Evolutionary conservation across 2,113 vertebrate genomes (phyloP).

Genomic region (Pholis gunnellus): DNA sequence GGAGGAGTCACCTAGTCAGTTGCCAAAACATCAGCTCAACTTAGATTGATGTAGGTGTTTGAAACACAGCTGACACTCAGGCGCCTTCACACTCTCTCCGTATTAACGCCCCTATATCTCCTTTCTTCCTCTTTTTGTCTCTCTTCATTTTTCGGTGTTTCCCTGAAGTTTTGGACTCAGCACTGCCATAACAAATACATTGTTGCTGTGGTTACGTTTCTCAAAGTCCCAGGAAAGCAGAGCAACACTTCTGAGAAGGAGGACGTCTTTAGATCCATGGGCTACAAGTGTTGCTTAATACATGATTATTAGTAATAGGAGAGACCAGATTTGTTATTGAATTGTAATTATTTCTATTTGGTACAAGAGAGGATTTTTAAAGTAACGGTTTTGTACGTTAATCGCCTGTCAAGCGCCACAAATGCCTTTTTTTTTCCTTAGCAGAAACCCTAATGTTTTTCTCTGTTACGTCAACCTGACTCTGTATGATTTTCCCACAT

Average conservation of each 20-base stretch:
- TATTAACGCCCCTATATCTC: conserved; percentile 9
- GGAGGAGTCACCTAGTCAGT: not conserved
- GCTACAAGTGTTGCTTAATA: conserved; percentile 49
- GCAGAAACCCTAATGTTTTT: conserved; percentile 9
- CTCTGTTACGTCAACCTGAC: conserved; percentile 16
- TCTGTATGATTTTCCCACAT: conserved; percentile 58
- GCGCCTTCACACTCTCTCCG: conserved; percentile 1
- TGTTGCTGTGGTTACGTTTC: conserved; percentile 57
- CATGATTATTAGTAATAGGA: conserved; percentile 9
- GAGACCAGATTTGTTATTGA: not conserved
- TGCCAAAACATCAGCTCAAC: not conserved
- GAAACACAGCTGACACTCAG: conserved; percentile 29
- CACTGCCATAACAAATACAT: conserved; percentile 67
- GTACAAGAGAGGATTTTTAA: not conserved
- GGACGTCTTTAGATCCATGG: conserved; percentile 31
- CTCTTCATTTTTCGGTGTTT: conserved; percentile 16
- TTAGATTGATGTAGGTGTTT: conserved; percentile 24
- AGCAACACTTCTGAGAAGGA: conserved; percentile 63
- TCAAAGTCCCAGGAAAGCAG: conserved; percentile 49
- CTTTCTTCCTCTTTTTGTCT: conserved; percentile 3
- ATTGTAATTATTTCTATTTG: not conserved
- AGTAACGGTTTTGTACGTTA: not conserved
- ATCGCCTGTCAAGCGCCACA: conserved; percentile 7
- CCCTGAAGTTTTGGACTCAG: conserved; percentile 38
- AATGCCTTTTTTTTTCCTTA: not conserved